Percentiles rank a stretch among this genome's conserved stretches.
phyloP scores from a whole-genome alignment of 2,797 vertebrate species.

The Eidolon dupreanum region DNA sequence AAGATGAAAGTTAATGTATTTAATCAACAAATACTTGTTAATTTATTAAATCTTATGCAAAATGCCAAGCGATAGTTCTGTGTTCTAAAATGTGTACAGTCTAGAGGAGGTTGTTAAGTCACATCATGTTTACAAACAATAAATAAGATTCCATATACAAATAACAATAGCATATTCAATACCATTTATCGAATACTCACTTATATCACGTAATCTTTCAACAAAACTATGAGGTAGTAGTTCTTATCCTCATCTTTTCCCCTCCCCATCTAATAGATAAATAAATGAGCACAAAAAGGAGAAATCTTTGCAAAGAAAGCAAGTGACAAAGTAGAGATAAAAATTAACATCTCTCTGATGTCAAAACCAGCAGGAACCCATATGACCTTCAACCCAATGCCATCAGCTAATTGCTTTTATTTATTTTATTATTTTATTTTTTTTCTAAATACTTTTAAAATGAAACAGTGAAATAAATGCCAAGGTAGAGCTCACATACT shows the following conservation, averaged over 20 bases:
- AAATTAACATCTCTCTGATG: neutral
- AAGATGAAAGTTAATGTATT: neutral
- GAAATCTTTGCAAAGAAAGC: neutral
- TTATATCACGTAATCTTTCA: neutral
- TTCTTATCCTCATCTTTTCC: neutral
- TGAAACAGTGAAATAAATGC: neutral
- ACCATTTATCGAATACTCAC: neutral
- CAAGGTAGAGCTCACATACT: neutral
- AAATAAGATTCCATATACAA: neutral
- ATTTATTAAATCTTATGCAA: constrained; percentile 4
- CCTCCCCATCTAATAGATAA: neutral
- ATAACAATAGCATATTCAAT: neutral
- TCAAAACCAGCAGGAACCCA: neutral
- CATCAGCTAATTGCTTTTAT: neutral
- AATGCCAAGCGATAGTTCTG: neutral
- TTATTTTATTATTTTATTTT: too few species aligned
- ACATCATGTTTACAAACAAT: neutral
- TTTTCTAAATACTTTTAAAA: neutral
- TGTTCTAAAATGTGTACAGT: neutral
- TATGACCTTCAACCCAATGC: neutral
- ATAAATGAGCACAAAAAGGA: neutral
- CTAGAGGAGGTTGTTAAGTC: neutral
- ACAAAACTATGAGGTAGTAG: neutral
- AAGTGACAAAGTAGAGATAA: neutral
- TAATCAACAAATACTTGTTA: neutral